Base-by-base conservation (phyloP, 2,113 vertebrate genomes). In the Seriola rivoliana region DNA sequence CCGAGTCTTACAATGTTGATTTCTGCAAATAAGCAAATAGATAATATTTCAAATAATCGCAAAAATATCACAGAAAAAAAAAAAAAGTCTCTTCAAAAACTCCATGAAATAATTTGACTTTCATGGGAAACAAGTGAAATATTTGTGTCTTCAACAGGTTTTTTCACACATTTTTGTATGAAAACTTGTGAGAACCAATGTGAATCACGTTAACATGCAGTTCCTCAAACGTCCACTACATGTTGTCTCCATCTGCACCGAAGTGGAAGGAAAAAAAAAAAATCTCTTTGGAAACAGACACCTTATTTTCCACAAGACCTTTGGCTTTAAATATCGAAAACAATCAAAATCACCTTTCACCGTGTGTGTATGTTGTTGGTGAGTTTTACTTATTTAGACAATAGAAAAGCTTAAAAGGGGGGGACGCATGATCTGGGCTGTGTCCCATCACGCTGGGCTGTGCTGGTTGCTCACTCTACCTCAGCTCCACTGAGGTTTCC, bases 181-280 rank as follows among this genome's bases (percentile, higher is more conserved):
- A 75, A 40, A 8, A 17, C 2, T n/a, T 1, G 50, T 52, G 19
- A 52, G n/a, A 66, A 9, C 10, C 29, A 23, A 2, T 14, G 52
- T 29, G 23, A 29, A 11, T 46, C 38, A 69, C 5, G 10, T 44
- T 17, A 34, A 17, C 4, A 3, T 57, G 80, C 23, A 80, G 55
- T 63, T 71, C 23, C 46, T 23, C 23, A 3, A 32, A 46, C 8
- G 5, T 21, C 70, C 74, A 78, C 78, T 58, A 21, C 62, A 36
- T 34, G 78, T 23, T 42, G 11, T 34, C 71, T n/a, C 5, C 21
- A 44, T 14, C 5, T 32, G 5, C n/a, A 50, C 42, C 50, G 4
- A 34, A 62, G 42, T 29, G 4, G 10, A 32, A 64, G 11, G 21
- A 25, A 42, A 13, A 16, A 17, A 29, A 23, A 21, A 60, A 19